Evolutionary conservation across 2,888 invertebrate species (phyloP), one percentile per base, ranked within the genome.

Genomic region (Xestobium rufovillosum): DNA sequence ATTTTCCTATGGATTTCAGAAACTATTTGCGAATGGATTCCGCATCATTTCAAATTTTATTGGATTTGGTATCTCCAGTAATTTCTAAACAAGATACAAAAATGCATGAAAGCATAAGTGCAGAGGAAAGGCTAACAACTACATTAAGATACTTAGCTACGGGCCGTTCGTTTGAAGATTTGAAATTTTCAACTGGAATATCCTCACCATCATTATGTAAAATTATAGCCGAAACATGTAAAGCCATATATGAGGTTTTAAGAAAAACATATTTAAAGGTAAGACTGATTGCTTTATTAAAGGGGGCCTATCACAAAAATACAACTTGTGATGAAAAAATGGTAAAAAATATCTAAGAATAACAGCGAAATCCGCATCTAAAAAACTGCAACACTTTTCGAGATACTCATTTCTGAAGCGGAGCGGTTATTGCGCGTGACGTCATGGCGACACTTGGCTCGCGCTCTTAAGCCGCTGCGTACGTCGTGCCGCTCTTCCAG

Each of bases 61-160:
- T 28, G 28, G 10, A 28, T 28, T 10, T 28, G 28, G 28, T 28
- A 9, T 28, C 28, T 10, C 28, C 11, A 9, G 6, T 28, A 28
- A 28, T 8, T 28, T 6, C 31, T 31, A 31, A 31, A 8, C 6
- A 31, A 31, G 16, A 31, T 31, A 31, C 31, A 31, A 15, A 8
- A 31, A 31, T 31, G 31, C 12, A 16, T 16, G 16, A 15, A 31
- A 31, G 31, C 11, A 31, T 31, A 31, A 31, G n/a, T 6, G 28
- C 10, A 6, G 28, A 27, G 10, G 28, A 27, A 10, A 6, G 11
- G 6, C 11, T 27, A 10, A 10, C 11, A n/a, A 11, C 28, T 8
- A 27, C 28, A 6, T 10, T 27, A 27, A 6, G 28, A 27, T 27
- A n/a, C 11, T 31, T 27, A 27, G 28, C 11, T n/a, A 27, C 28